These are phyloP conservation scores for Phoenoteleia sp. DNA, from an alignment of 2,888 invertebrate species.

Conservation along the genomic window DNA sequence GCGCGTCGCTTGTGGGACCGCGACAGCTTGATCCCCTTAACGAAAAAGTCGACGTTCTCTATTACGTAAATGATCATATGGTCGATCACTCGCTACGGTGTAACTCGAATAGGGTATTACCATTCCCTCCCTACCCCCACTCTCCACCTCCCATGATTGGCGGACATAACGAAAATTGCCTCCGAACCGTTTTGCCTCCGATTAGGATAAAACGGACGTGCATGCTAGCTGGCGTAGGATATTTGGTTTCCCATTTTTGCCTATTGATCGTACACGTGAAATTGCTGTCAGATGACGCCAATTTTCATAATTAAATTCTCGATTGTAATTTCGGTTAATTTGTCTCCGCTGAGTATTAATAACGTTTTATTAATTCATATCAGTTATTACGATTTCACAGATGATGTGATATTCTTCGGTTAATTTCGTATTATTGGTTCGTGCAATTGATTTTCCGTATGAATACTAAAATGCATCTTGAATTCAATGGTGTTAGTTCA, in stretches of 20 bases:
- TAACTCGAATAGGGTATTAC: constrained; percentile 52
- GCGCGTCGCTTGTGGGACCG: neutral
- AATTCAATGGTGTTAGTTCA: too few relatives aligned
- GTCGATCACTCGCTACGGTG: constrained; percentile 46
- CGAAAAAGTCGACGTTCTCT: constrained; percentile 53
- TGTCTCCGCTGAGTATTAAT: constrained; percentile 58
- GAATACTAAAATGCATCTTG: neutral
- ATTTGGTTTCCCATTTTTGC: constrained; percentile 60
- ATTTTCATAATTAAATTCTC: constrained; percentile 63
- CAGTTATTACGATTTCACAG: constrained; percentile 53
- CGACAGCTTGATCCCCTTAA: constrained; percentile 52
- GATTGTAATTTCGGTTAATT: constrained; percentile 55
- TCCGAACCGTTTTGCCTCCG: constrained; percentile 74
- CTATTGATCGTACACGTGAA: constrained; percentile 50
- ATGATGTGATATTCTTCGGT: constrained; percentile 43
- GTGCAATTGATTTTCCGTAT: constrained; percentile 32
- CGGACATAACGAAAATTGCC: constrained; percentile 78
- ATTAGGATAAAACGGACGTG: constrained; percentile 79
- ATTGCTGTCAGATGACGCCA: constrained; percentile 57
- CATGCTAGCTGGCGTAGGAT: constrained; percentile 23
- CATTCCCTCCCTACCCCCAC: constrained; percentile 30
- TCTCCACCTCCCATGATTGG: constrained; percentile 37
- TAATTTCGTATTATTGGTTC: constrained; percentile 40
- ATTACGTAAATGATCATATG: constrained; percentile 63
- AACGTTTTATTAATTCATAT: constrained; percentile 60